Base-by-base conservation (phyloP, 1,140 invertebrate species). In the Polyergus mexicanus region DNA sequence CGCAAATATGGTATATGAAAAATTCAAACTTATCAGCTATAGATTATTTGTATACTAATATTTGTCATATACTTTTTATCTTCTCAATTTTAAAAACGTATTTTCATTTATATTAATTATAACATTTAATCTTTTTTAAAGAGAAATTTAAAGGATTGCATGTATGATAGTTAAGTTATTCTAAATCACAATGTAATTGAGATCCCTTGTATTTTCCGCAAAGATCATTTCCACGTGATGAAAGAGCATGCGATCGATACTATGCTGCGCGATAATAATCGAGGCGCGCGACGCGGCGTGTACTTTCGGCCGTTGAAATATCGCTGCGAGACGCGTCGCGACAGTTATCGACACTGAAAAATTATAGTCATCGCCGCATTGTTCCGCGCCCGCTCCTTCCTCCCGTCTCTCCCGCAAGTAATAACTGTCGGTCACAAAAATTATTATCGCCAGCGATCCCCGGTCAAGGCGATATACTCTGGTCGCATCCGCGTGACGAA, bases 351-450 rank as follows among this genome's bases (percentile, higher is more conserved):
- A 51, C 28, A 62, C 16, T 66, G n/a, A 68, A 77, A 58, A 86
- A 72, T 44, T 71, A 58, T 66, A 28, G 51, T 44, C 32, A 68
- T 63, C 38, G 16, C 22, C 44, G 19, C 62, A 84, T 83, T 75
- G 69, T 84, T 28, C 22, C 41, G 16, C 22, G 47, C 35, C 19
- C 25, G n/a, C 47, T 35, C 60, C 56, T 66, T 19, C 35, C 8
- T 16, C 22, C 11, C 13, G 44, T 35, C 63, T 38, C 56, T 28
- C 60, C 63, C 54, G 80, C 66, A 71, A 35, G 69, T 76, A 63
- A 44, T 76, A 85, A 85, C 72, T 87, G 86, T 87, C 86, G 47
- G 32, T 56, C 54, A 63, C 54, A 63, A 87, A 77, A 77, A 65
- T 87, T 77, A 87, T 87, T 65, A 63, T 71, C 28, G 81, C 32